Percentiles rank a stretch among this genome's conserved stretches.
Conservation (phyloP, 1,140 invertebrate species). For the Uloborus diversus region DNA sequence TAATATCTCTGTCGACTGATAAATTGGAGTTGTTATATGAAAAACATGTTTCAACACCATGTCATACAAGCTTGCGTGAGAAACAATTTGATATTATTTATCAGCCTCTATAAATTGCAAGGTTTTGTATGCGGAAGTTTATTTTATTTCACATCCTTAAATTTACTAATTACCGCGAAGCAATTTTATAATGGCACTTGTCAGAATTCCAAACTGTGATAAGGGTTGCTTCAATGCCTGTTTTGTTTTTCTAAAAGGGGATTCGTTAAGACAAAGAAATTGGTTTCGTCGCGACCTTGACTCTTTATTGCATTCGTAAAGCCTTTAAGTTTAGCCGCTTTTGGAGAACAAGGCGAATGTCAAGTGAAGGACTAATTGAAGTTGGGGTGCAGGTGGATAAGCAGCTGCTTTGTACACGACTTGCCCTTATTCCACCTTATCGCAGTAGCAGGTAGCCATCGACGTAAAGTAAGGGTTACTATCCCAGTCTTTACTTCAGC, state of each 20-base stretch:
- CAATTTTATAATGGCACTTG: background rate
- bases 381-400: conserved; percentile 24
- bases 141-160: no score
- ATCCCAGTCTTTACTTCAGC: no score
- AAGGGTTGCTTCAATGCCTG: background rate
- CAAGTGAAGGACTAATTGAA: conserved; percentile 43
- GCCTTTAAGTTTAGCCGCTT: conserved; percentile 18
- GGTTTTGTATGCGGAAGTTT: no score
- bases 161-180: background rate
- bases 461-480: background rate
- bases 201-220: background rate
- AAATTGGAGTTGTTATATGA: no score
- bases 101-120: no score
- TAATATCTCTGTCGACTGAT: no score
- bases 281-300: conserved; percentile 19
- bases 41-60: no score
- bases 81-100: no score
- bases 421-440: conserved; percentile 50
- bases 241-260: conserved; percentile 6
- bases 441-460: conserved; percentile 16
- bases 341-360: conserved; percentile 38
- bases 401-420: conserved; percentile 45
- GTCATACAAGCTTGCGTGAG: no score
- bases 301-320: background rate
- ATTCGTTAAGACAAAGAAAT: background rate